Conservation (phyloP, 2,888 invertebrate genomes). For the Xylota sylvarum region DNA sequence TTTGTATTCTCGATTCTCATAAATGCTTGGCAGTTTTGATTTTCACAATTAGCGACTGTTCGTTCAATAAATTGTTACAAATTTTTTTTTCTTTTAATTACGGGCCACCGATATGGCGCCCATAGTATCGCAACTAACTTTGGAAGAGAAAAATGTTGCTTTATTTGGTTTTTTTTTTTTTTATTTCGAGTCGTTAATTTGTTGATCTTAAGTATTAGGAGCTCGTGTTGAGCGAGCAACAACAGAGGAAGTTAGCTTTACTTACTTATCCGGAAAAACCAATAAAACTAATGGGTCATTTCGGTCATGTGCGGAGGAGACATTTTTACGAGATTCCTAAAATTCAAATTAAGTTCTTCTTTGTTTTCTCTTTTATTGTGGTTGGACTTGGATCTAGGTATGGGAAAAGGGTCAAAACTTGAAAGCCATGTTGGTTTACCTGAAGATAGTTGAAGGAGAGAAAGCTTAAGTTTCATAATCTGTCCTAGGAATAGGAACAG, state of each 20-base stretch:
- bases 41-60: slow-evolving; percentile 12
- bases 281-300: slow-evolving; percentile 31
- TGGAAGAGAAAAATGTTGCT: background rate
- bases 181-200: slow-evolving; percentile 15
- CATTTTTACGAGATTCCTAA: slow-evolving; percentile 27
- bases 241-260: slow-evolving; percentile 2
- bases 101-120: slow-evolving; percentile 1
- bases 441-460: too few species aligned
- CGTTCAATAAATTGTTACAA: slow-evolving; percentile 15
- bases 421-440: too few species aligned
- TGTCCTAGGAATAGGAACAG: too few species aligned
- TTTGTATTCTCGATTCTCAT: slow-evolving; percentile 30
- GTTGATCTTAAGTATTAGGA: slow-evolving; percentile 10
- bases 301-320: slow-evolving; percentile 4
- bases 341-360: background rate
- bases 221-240: slow-evolving; percentile 1
- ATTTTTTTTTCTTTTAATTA: slow-evolving; percentile 7
- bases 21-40: slow-evolving; percentile 35
- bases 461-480: background rate
- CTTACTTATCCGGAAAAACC: background rate
- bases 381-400: background rate
- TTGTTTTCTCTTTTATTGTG: slow-evolving; percentile 8
- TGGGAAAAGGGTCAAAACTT: background rate
- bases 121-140: background rate
- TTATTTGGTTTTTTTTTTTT: slow-evolving; percentile 4